A percentile compares a stretch with the other conserved stretches of the same genome.
Evolutionary conservation across 1,140 invertebrate species (phyloP).

Genomic region (Trichogramma pretiosum): DNA sequence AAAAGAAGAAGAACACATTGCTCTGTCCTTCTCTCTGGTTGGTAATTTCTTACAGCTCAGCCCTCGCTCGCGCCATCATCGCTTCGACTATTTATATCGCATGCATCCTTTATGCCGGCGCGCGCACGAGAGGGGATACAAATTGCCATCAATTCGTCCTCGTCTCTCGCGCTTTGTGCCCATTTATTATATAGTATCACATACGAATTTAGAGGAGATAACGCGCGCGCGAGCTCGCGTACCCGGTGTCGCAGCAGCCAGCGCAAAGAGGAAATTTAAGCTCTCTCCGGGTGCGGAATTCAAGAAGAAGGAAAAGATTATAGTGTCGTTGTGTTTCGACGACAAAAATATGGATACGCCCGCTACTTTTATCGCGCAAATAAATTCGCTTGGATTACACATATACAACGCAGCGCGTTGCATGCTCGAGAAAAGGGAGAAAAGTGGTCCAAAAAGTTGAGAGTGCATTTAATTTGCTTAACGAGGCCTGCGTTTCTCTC

Average conservation of each 20-base stretch:
- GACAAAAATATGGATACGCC: too few relatives aligned
- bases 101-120: too few relatives aligned
- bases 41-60: slow-evolving; percentile 8
- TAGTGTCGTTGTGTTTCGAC: too few relatives aligned
- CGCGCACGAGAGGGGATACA: slow-evolving; percentile 2
- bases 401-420: background rate
- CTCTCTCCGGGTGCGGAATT: too few relatives aligned
- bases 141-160: slow-evolving; percentile 6
- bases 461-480: slow-evolving; percentile 35
- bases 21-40: background rate
- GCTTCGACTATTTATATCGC: background rate
- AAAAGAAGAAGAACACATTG: background rate
- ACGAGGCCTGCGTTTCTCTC: slow-evolving; percentile 28
- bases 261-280: background rate
- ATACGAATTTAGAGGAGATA: slow-evolving; percentile 10
- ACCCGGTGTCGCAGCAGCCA: background rate
- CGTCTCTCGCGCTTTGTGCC: background rate
- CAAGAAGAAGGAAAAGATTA: too few relatives aligned
- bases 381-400: too few relatives aligned
- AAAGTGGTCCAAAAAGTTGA: slow-evolving; percentile 4
- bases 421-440: background rate
- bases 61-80: background rate
- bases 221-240: background rate
- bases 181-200: too few relatives aligned
- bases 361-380: too few relatives aligned